phyloP scores from a whole-genome alignment of 2,797 vertebrate genomes.

The Etheostoma nigrum region DNA sequence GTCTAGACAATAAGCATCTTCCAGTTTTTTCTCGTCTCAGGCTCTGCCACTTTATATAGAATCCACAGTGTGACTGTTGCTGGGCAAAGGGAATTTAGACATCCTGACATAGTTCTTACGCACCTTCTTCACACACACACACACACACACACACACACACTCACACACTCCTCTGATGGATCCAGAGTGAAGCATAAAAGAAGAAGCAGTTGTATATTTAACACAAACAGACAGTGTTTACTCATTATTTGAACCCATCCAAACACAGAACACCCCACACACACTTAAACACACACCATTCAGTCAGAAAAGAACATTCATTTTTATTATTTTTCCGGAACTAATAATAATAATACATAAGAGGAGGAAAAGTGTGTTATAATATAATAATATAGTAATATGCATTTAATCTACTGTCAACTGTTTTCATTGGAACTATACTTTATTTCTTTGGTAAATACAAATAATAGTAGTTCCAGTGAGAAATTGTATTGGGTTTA shows the following conservation, averaged over 20 bases:
- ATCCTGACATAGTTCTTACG: too few species aligned
- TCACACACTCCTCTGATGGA: neutral
- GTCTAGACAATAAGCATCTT: constrained; percentile 4
- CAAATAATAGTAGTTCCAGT: neutral
- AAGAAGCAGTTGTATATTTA: constrained; percentile 31
- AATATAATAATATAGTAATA: too few species aligned
- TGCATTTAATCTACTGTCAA: neutral
- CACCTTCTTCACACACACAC: too few species aligned
- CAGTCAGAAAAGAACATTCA: neutral
- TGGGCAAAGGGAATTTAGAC: constrained; percentile 41
- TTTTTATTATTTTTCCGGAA: neutral
- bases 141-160: neutral
- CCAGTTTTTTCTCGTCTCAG: neutral
- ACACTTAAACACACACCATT: neutral
- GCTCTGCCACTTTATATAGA: neutral
- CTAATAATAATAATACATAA: neutral
- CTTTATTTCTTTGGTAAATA: neutral
- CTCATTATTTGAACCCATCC: neutral
- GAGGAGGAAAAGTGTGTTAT: neutral
- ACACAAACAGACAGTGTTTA: constrained; percentile 13
- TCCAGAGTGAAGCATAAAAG: constrained; percentile 1
- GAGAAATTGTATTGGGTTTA: neutral
- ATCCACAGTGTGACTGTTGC: constrained; percentile 45
- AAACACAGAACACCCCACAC: neutral
- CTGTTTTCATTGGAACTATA: neutral